Percentiles rank a stretch among this genome's conserved stretches.
phyloP scores from a whole-genome alignment of 2,113 vertebrate species.

The Entosphenus tridentatus region DNA sequence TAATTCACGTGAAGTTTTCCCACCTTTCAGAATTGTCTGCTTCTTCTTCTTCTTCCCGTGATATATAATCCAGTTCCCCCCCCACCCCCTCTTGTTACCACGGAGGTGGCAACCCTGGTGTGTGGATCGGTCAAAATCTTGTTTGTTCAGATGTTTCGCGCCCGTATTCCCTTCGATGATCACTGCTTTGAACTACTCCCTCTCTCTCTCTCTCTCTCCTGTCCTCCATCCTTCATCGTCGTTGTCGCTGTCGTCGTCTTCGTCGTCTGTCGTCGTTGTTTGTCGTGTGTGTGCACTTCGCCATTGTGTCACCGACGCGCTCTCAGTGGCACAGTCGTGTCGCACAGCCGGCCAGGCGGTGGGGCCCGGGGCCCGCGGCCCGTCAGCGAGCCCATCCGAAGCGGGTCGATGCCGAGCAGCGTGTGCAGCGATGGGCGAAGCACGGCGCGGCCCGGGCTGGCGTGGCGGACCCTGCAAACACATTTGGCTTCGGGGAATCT shows the following conservation, averaged over 20 bases:
- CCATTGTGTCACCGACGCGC: conserved; percentile 13
- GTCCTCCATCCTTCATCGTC: conserved; percentile 16
- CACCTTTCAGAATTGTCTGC: too few species aligned
- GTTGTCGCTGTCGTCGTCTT: conserved; percentile 14
- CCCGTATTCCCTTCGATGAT: too few species aligned
- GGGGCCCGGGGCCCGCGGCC: conserved; percentile 32
- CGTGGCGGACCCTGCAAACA: conserved; percentile 78
- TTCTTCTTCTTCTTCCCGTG: too few species aligned
- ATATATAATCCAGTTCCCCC: too few species aligned
- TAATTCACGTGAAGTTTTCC: too few species aligned
- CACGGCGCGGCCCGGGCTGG: conserved; percentile 23
- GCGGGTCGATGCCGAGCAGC: conserved; percentile 69
- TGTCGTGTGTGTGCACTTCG: conserved; percentile 18
- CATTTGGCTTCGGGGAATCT: conserved; percentile 78
- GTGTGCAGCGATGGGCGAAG: conserved; percentile 36
- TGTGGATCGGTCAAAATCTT: too few species aligned
- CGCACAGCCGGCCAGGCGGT: conserved; percentile 41
- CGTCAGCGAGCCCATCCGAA: conserved; percentile 48
- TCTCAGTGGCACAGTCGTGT: conserved; percentile 58
- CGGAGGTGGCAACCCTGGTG: too few species aligned
- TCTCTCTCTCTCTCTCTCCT: conserved; percentile 20
- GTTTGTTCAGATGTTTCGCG: too few species aligned
- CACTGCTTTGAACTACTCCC: conserved; percentile 14
- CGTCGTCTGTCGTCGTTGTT: conserved; percentile 18
- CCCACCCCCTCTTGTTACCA: too few species aligned